Conservation (phyloP, 2,113 vertebrate genomes). For the Indicator indicator region DNA sequence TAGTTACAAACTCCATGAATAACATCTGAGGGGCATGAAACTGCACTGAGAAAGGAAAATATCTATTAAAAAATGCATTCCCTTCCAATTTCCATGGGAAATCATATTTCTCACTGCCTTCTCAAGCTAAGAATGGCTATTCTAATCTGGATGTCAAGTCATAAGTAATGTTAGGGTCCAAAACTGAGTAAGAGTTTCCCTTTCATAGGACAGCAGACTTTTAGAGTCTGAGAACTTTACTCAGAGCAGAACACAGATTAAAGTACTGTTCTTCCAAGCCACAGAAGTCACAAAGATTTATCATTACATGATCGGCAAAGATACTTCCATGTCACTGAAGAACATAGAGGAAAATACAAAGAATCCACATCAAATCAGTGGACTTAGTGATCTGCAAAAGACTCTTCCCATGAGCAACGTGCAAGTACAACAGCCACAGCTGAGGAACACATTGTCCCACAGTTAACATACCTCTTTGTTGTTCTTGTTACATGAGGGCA, state of each 20-base stretch:
- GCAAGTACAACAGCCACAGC: neutral
- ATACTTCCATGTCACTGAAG: neutral
- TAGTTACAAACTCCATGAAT: conserved; percentile 11
- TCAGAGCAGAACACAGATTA: neutral
- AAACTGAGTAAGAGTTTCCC: neutral
- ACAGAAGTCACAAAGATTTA: neutral
- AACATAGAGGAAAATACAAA: neutral
- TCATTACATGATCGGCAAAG: neutral
- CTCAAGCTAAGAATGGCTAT: neutral
- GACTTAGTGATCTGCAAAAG: neutral
- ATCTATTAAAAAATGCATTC: neutral
- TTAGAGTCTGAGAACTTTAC: neutral
- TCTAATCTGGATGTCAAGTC: neutral
- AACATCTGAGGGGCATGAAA: conserved; percentile 30
- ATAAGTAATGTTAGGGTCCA: neutral
- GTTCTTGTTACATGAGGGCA: neutral
- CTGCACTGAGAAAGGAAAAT: neutral
- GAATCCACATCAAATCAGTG: neutral
- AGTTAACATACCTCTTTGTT: neutral
- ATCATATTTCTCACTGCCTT: neutral
- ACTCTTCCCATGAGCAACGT: neutral
- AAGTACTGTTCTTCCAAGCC: neutral
- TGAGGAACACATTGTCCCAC: neutral
- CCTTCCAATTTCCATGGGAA: neutral
- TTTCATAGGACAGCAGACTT: neutral